Conservation (phyloP, 2,888 invertebrate species). For the Nephrotoma appendiculata region DNA sequence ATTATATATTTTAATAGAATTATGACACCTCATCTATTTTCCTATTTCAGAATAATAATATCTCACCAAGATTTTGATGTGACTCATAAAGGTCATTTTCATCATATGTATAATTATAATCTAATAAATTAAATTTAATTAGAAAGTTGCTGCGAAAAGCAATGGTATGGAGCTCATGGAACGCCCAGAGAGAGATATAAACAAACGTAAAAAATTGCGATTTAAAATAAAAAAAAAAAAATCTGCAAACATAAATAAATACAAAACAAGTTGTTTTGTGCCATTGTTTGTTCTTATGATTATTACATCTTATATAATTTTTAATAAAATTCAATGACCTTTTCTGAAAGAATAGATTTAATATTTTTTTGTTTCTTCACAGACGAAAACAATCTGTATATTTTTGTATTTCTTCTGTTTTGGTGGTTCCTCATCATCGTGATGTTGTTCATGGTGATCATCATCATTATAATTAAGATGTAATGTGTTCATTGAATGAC, state of each 20-base stretch:
- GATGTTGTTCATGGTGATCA: background rate
- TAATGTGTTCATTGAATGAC: background rate
- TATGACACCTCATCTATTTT: background rate
- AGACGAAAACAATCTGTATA: background rate
- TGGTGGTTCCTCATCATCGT: background rate
- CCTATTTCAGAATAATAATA: background rate
- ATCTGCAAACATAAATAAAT: background rate
- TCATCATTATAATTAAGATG: background rate
- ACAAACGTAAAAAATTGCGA: background rate
- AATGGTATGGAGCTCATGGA: background rate
- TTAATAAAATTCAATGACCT: background rate
- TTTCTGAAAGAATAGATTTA: background rate
- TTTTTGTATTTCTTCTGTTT: background rate
- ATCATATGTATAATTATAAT: background rate
- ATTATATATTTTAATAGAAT: background rate
- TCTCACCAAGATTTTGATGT: background rate
- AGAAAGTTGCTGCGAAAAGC: background rate
- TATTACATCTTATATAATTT: background rate
- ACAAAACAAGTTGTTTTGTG: background rate
- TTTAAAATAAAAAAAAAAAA: background rate
- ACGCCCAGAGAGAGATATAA: background rate
- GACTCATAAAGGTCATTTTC: background rate
- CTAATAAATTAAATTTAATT: background rate
- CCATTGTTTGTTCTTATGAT: background rate
- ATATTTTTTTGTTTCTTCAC: background rate